A percentile compares a stretch with the other conserved stretches of the same genome.
Conservation (phyloP, 2,113 vertebrate genomes). For the Myiozetetes cayanensis region DNA sequence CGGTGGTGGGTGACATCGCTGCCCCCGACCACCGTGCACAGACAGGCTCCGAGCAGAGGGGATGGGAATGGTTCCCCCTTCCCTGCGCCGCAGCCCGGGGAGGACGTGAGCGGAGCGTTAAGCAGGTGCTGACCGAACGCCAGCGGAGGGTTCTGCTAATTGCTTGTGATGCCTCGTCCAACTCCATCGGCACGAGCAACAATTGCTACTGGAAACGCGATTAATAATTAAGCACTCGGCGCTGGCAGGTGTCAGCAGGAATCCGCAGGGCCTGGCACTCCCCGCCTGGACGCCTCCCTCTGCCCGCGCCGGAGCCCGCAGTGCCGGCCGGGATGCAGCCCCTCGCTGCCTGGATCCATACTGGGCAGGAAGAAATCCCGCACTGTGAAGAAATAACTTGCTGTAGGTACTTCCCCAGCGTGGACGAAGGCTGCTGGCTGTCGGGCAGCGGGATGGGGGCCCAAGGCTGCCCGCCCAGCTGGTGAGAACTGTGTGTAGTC, state of each 20-base stretch:
- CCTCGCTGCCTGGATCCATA: accelerated
- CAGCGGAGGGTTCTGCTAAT: not conserved
- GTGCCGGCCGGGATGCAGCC: not conserved
- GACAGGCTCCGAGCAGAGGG: accelerated
- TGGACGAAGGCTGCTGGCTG: not conserved
- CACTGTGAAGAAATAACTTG: not conserved
- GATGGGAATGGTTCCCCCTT: not conserved
- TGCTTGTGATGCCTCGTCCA: conserved; percentile 23
- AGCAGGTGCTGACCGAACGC: not conserved
- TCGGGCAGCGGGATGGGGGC: accelerated
- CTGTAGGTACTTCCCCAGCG: not conserved
- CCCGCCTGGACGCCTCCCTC: accelerated
- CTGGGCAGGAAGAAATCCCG: not conserved
- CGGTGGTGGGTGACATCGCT: accelerated
- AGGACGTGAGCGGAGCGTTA: not conserved
- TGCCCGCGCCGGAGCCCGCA: not conserved
- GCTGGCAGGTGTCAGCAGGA: conserved; percentile 39
- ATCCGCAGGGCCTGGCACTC: not conserved
- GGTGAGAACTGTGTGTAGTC: accelerated
- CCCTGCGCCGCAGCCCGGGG: not conserved
- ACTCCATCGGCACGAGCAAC: conserved; percentile 8
- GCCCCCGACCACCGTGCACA: accelerated
- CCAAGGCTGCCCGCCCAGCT: not conserved
- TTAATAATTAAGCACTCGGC: conserved; percentile 24
- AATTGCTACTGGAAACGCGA: conserved; percentile 25